phyloP scores from a whole-genome alignment of 2,797 vertebrate genomes.

The Sphenodon punctatus region DNA sequence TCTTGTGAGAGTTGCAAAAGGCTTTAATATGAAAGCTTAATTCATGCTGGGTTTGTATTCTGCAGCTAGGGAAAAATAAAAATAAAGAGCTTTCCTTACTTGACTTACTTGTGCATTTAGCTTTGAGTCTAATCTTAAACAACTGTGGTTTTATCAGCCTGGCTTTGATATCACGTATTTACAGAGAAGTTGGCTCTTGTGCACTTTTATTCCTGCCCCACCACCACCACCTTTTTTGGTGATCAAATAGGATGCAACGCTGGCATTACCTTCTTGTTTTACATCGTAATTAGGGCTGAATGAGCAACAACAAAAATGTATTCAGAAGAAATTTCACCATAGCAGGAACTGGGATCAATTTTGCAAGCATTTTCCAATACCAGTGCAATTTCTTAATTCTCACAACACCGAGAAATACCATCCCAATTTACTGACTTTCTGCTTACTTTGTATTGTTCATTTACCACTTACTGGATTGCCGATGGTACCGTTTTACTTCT shows the following conservation, averaged over 20 bases:
- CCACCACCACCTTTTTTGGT: not conserved
- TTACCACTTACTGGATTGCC: too few relatives aligned
- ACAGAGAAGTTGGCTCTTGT: not conserved
- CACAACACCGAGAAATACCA: too few relatives aligned
- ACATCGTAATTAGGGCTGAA: too few relatives aligned
- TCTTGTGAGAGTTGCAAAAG: not conserved
- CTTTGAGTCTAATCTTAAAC: not conserved
- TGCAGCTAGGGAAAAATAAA: not conserved
- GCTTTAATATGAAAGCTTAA: slow-evolving; percentile 2
- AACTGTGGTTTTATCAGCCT: not conserved
- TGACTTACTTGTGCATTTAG: not conserved
- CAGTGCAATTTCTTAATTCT: too few relatives aligned
- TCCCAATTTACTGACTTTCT: too few relatives aligned
- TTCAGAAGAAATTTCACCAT: too few relatives aligned
- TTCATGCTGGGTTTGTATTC: not conserved
- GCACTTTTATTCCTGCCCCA: not conserved
- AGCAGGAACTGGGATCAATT: too few relatives aligned
- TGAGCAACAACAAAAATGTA: too few relatives aligned
- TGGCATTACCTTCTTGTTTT: not conserved
- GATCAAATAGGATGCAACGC: not conserved
- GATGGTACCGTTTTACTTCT: too few relatives aligned
- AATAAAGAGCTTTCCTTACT: not conserved
- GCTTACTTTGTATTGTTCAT: too few relatives aligned
- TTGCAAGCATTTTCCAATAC: too few relatives aligned
- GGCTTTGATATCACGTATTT: not conserved